These are phyloP conservation scores for Caradrina kadenii DNA, from an alignment of 2,888 invertebrate genomes.

Conservation along the genomic window DNA sequence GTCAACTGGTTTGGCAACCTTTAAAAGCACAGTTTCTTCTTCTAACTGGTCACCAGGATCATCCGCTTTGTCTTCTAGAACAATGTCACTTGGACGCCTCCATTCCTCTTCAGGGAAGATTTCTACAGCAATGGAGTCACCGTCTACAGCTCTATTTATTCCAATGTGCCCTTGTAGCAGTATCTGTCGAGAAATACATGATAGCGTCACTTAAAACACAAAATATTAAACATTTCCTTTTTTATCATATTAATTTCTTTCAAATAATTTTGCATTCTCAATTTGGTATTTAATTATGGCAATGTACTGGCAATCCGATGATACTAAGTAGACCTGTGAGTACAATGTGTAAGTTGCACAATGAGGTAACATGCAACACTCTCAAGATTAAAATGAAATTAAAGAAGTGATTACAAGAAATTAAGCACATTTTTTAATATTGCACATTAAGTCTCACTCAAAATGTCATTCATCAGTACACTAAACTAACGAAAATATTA, in stretches of 20 bases:
- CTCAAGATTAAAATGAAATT: too few relatives aligned
- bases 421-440: too few relatives aligned
- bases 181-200: constrained; percentile 86
- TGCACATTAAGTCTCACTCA: too few relatives aligned
- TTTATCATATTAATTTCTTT: too few relatives aligned
- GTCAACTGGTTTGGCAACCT: constrained; percentile 71
- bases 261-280: too few relatives aligned
- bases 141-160: constrained; percentile 98
- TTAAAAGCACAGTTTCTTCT: constrained; percentile 89
- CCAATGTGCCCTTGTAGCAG: constrained; percentile 96
- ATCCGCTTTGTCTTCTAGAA: constrained; percentile 94
- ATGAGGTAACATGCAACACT: too few relatives aligned
- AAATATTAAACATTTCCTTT: too few relatives aligned
- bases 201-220: not conserved
- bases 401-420: too few relatives aligned
- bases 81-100: constrained; percentile 96
- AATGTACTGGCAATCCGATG: too few relatives aligned
- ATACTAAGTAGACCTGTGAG: too few relatives aligned
- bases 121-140: constrained; percentile 97
- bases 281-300: too few relatives aligned
- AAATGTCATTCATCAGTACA: not conserved
- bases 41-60: constrained; percentile 93
- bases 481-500: not conserved
- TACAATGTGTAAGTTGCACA: too few relatives aligned
- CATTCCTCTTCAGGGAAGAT: constrained; percentile 97